These are phyloP conservation scores for Xestobium rufovillosum DNA, from an alignment of 2,888 invertebrate species.

Conservation along the genomic window DNA sequence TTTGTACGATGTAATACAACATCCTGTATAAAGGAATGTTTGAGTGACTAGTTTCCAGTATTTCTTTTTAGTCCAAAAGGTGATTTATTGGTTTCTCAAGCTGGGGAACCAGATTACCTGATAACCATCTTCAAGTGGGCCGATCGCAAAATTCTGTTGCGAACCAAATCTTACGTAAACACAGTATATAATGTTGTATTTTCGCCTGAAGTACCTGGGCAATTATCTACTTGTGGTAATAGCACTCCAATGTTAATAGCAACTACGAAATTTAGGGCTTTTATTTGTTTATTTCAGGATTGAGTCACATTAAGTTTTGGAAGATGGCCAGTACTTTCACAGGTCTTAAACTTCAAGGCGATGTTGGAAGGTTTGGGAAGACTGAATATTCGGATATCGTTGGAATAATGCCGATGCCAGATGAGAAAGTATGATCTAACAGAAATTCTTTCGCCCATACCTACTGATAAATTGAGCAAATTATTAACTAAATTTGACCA, in stretches of 20 bases:
- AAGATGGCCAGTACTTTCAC: conserved; percentile 89
- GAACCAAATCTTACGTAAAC: conserved; percentile 76
- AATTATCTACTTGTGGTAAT: conserved; percentile 69
- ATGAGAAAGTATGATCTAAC: conserved; percentile 79
- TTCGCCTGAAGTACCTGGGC: conserved; percentile 71
- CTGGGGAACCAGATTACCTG: conserved; percentile 78
- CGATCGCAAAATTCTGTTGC: conserved; percentile 62
- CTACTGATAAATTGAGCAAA: background rate
- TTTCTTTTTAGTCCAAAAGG: conserved; percentile 63
- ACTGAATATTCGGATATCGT: conserved; percentile 86
- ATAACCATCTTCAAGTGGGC: conserved; percentile 88
- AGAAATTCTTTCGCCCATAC: too few species aligned
- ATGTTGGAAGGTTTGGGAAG: conserved; percentile 84
- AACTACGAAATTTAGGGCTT: background rate
- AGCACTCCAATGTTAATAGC: background rate
- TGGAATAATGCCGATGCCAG: conserved; percentile 76
- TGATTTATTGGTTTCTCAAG: conserved; percentile 70
- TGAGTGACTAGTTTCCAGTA: conserved; percentile 2
- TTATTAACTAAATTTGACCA: background rate
- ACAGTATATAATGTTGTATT: conserved; percentile 74
- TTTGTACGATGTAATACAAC: too few species aligned
- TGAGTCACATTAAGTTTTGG: conserved; percentile 84
- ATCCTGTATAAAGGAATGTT: conserved; percentile 4
- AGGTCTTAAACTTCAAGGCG: conserved; percentile 80
- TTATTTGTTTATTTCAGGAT: conserved; percentile 43